phyloP scores from a whole-genome alignment of 2,113 vertebrate genomes.

The Mastomys natalensis region DNA sequence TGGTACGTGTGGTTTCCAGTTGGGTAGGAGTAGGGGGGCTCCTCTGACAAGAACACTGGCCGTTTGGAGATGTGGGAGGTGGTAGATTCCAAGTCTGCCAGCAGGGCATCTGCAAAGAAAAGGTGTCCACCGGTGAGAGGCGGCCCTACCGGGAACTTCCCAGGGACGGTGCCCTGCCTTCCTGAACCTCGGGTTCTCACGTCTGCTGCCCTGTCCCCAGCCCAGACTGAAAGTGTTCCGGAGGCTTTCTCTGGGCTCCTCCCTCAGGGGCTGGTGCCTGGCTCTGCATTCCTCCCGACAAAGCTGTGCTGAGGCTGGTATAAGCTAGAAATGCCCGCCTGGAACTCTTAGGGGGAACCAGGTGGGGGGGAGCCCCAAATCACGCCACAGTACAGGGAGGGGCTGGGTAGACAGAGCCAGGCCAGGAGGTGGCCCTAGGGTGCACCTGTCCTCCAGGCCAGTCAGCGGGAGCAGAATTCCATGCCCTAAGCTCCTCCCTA shows the following conservation, averaged over 20 bases:
- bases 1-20: constrained; percentile 93
- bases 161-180: not conserved
- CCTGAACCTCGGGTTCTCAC: not conserved
- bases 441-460: not conserved
- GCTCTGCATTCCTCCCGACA: not conserved
- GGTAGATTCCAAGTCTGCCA: constrained; percentile 98
- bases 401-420: not conserved
- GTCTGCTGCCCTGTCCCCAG: not conserved
- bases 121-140: not conserved
- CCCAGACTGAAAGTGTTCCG: not conserved
- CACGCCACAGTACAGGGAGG: constrained; percentile 1
- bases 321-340: constrained; percentile 80
- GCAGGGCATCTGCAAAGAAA: constrained; percentile 91
- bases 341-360: not conserved
- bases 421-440: not conserved
- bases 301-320: constrained; percentile 62
- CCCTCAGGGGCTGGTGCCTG: constrained; percentile 29
- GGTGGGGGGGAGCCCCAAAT: constrained; percentile 42
- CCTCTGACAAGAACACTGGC: constrained; percentile 94
- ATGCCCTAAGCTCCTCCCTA: not conserved
- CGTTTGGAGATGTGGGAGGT: constrained; percentile 98
- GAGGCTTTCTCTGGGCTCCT: not conserved
- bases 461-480: not conserved
- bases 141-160: not conserved
- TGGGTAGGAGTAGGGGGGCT: constrained; percentile 96